Base-by-base conservation (phyloP, 2,113 vertebrate species). In the Tapirus terrestris region DNA sequence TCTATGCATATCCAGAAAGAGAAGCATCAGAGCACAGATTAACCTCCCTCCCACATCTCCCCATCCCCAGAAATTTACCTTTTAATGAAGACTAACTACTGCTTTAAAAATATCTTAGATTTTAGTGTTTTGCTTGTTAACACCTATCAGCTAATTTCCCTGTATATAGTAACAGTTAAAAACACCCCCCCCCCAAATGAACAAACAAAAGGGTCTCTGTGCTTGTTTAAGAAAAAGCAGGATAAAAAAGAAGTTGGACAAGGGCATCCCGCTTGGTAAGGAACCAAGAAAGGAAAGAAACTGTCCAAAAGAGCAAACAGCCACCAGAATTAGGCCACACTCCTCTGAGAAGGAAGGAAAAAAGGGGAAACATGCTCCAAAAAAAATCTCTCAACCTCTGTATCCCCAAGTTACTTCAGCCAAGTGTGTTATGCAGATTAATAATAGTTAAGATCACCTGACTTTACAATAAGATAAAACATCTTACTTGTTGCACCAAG, bases 401-500 rank as follows among this genome's bases (percentile, higher is more conserved):
- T 67, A 97, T 89, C 43, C 77, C 68, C 48, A 96, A 96, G 83
- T 68, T 82, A 84, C 56, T 56, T 27, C 91, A 94, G 97, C 25
- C 85, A 94, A 91, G 43, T 96, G 89, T 91, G 92, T 96, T 97
- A 98, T 95, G 82, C 76, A 45, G 61, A 98, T 89, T 95, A 97
- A 94, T 95, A 97, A 96, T 67, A 95, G 70, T 83, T 92, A 97
- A 97, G 79, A 94, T 97, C 98, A 97, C 91, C 93, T 98, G 89
- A 94, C 58, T 95, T 92, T 82, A 87, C 65, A 91, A 97, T 97
- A 97, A 51, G 77, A 94, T 73, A 92, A 87, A 89, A 94, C 93
- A 45, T 67, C 99, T 99, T 99, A 99, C 99, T 99, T 98, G 99
- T 99, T 96, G 99, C 99, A 98, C 99, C 99, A 96, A 99, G 99